Percentiles rank a stretch among this genome's conserved stretches.
phyloP scores from a whole-genome alignment of 1,140 invertebrate genomes.

The Plutomurus gul region DNA sequence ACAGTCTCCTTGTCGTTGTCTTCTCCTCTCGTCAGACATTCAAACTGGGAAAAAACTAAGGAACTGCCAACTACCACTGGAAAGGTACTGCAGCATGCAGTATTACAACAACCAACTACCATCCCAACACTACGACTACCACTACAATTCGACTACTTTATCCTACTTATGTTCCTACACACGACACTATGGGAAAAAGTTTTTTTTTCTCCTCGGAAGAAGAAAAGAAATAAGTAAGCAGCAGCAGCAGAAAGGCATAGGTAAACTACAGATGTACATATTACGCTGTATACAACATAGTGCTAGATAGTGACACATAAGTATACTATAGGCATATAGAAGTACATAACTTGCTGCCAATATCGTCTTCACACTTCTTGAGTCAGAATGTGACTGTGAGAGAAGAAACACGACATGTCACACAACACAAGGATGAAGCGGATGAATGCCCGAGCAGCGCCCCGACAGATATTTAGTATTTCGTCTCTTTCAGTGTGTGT shows the following conservation, averaged over 20 bases:
- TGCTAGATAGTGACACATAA: too few species aligned
- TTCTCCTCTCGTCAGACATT: conserved; percentile 27
- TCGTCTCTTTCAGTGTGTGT: not conserved
- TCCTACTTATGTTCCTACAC: too few species aligned
- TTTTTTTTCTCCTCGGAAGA: not conserved
- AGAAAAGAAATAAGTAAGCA: not conserved
- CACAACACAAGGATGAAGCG: not conserved
- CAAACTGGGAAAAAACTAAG: conserved; percentile 27
- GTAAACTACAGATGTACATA: too few species aligned
- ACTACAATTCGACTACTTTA: not conserved
- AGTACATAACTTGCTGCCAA: not conserved
- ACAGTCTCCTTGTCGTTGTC: conserved; percentile 7
- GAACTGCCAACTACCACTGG: not conserved
- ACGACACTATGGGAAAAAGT: not conserved
- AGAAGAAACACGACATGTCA: not conserved
- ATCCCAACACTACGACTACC: not conserved
- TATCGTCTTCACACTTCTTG: not conserved
- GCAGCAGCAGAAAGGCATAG: not conserved
- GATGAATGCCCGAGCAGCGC: not conserved
- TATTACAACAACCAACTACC: not conserved
- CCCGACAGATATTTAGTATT: not conserved
- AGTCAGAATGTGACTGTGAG: not conserved
- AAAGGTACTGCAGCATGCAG: not conserved
- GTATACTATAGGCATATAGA: not conserved
- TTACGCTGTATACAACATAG: too few species aligned